A percentile compares a stretch with the other conserved stretches of the same genome.
Evolutionary conservation across 2,888 invertebrate genomes (phyloP).

Genomic region (Aspidiotus rigidus): DNA sequence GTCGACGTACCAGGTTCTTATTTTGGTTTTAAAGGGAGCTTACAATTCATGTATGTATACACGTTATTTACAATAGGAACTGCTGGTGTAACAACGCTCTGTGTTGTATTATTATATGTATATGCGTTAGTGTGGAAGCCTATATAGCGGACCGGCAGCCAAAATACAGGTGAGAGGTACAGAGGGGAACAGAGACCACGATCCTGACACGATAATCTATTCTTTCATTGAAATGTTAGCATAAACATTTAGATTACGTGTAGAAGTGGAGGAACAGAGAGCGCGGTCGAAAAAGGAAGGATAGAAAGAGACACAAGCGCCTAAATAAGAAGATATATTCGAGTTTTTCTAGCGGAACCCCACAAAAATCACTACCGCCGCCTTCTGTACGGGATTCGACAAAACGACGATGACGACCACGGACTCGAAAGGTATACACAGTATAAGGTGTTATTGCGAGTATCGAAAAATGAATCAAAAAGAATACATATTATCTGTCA

Average conservation of each 20-base stretch:
- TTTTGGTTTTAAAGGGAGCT: constrained; percentile 28
- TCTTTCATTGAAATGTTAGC: constrained; percentile 31
- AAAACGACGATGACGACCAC: not conserved
- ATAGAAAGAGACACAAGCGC: not conserved
- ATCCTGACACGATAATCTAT: constrained; percentile 31
- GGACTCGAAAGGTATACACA: constrained; percentile 5
- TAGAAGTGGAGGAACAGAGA: constrained; percentile 6
- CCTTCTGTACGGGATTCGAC: constrained; percentile 1
- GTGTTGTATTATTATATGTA: constrained; percentile 15
- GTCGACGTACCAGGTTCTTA: constrained; percentile 4
- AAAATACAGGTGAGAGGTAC: not conserved
- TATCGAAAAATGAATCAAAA: constrained; percentile 11
- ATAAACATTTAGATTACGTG: constrained; percentile 31
- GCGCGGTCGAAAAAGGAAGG: constrained; percentile 1
- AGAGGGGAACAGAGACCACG: not conserved
- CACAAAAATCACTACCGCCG: constrained; percentile 25
- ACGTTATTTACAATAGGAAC: constrained; percentile 22
- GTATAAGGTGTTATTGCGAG: not conserved
- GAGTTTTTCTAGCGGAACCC: constrained; percentile 24
- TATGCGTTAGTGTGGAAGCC: not conserved
- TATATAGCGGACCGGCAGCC: not conserved
- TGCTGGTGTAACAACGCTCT: constrained; percentile 29
- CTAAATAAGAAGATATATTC: not conserved
- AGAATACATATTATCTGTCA: constrained; percentile 24
- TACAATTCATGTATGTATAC: constrained; percentile 31